Evolutionary conservation across 2,888 invertebrate genomes (phyloP).

Genomic region (Diogma glabrata): DNA sequence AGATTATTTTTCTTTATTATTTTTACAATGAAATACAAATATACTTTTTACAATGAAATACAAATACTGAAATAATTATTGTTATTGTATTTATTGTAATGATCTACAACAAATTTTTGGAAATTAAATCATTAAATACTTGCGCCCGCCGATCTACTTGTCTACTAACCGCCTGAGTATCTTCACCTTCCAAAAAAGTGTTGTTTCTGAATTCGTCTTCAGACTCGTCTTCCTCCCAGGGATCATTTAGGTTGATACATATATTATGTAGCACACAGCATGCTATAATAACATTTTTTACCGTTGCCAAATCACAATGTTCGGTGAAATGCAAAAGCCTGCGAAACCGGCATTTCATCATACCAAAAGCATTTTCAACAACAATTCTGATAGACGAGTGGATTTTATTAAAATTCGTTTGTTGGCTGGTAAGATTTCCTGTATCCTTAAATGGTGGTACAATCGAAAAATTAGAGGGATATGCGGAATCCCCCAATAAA

Average conservation of each 20-base stretch:
- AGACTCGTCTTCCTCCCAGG: background rate
- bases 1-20: too few relatives aligned
- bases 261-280: constrained; percentile 21
- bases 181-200: too few relatives aligned
- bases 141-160: too few relatives aligned
- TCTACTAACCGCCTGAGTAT: too few relatives aligned
- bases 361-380: constrained; percentile 24
- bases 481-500: constrained; percentile 23
- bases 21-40: too few relatives aligned
- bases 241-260: background rate
- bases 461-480: constrained; percentile 18
- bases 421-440: constrained; percentile 21
- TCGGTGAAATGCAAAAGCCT: constrained; percentile 21
- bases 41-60: too few relatives aligned
- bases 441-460: constrained; percentile 24
- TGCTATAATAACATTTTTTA: constrained; percentile 19
- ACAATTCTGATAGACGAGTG: constrained; percentile 22
- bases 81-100: too few relatives aligned
- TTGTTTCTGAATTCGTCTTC: too few relatives aligned
- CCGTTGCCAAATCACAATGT: constrained; percentile 16
- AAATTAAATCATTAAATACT: too few relatives aligned
- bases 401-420: constrained; percentile 23
- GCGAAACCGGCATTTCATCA: constrained; percentile 24
- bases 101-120: too few relatives aligned
- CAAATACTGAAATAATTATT: too few relatives aligned